phyloP scores from a whole-genome alignment of 1,140 invertebrate species.

The Drosophila cardini region DNA sequence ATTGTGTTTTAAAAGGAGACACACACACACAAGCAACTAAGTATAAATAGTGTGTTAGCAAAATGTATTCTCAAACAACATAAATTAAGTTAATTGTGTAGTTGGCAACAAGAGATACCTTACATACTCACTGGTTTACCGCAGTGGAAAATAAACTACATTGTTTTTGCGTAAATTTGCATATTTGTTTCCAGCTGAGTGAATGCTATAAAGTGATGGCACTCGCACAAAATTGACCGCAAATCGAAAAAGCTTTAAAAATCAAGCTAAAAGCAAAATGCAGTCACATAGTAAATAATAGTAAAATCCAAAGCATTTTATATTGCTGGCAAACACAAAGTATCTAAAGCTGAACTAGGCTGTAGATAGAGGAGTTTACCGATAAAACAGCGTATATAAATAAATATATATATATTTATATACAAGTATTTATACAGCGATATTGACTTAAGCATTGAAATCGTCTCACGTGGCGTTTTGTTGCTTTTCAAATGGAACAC shows the following conservation, averaged over 20 bases:
- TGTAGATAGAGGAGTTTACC: not conserved
- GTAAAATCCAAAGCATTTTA: not conserved
- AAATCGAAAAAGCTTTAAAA: constrained; percentile 37
- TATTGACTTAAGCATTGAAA: constrained; percentile 40
- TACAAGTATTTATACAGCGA: not conserved
- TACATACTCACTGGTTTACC: constrained; percentile 31
- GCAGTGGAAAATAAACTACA: constrained; percentile 46
- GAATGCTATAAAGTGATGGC: constrained; percentile 37
- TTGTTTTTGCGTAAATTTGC: constrained; percentile 32
- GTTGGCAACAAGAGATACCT: constrained; percentile 15
- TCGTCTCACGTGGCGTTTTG: constrained; percentile 29
- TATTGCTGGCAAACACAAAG: not conserved
- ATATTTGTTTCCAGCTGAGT: constrained; percentile 43
- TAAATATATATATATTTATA: not conserved
- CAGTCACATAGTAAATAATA: not conserved
- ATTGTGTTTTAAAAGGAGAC: too few species aligned
- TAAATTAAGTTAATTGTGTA: constrained; percentile 51
- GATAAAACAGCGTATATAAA: not conserved
- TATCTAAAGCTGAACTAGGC: not conserved
- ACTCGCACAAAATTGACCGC: constrained; percentile 54
- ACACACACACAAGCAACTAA: too few species aligned
- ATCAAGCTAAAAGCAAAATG: constrained; percentile 10
- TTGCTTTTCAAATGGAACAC: constrained; percentile 31
- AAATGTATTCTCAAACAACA: not conserved
- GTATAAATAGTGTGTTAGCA: not conserved